phyloP scores from a whole-genome alignment of 2,797 vertebrate species.

The Anableps anableps region DNA sequence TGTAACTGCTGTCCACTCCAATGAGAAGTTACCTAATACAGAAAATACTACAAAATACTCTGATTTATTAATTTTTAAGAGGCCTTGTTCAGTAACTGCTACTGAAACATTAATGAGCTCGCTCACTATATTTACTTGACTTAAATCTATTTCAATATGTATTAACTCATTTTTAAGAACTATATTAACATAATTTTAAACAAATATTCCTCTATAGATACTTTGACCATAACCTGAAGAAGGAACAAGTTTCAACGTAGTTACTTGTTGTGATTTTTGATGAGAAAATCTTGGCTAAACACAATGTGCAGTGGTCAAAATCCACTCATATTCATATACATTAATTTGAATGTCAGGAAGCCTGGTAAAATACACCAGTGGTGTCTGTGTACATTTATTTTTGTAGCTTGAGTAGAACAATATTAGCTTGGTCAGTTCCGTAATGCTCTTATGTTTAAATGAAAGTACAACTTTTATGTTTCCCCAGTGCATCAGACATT shows the following conservation, averaged over 20 bases:
- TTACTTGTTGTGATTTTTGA: background rate
- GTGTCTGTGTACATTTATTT: background rate
- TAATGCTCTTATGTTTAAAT: background rate
- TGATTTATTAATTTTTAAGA: no score
- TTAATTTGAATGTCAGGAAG: background rate
- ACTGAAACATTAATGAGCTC: background rate
- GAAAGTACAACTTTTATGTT: background rate
- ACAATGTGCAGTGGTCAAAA: background rate
- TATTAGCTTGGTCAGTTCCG: background rate
- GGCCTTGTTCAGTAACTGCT: background rate
- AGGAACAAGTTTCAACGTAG: background rate
- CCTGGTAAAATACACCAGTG: background rate
- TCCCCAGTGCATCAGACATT: background rate
- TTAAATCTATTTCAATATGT: background rate
- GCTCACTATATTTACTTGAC: background rate
- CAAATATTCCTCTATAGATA: background rate
- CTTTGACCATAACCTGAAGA: background rate
- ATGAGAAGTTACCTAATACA: no score
- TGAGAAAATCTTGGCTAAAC: background rate
- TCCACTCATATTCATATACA: background rate
- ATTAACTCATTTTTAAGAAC: background rate
- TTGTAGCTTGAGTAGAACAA: background rate
- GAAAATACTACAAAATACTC: no score
- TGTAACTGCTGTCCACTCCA: no score
- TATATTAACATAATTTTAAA: background rate